Evolutionary conservation across 2,113 vertebrate genomes (phyloP).

Genomic region (Leptobrachium ailaonicum): DNA sequence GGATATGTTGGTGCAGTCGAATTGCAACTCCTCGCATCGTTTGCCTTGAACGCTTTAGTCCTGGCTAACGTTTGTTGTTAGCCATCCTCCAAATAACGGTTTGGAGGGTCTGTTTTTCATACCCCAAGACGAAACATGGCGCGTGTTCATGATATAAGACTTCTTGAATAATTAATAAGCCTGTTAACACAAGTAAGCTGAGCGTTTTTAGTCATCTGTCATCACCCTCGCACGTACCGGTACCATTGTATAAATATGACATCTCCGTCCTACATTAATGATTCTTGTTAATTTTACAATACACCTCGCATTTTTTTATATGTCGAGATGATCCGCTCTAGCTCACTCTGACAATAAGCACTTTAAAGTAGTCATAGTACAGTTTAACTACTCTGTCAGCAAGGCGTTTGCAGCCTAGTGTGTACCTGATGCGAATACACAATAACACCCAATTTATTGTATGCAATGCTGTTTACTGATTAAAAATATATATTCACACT

Average conservation of each 20-base stretch:
- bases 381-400: constrained; percentile 32
- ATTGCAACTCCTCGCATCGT: background rate
- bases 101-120: constrained; percentile 11
- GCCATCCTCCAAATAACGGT: background rate
- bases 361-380: constrained; percentile 29
- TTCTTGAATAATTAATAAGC: constrained; percentile 22
- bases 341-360: constrained; percentile 18
- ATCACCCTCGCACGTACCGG: background rate
- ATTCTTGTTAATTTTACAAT: background rate
- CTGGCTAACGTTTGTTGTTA: background rate
- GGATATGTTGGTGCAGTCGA: background rate
- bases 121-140: constrained; percentile 2
- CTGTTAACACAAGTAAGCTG: constrained; percentile 1
- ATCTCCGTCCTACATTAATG: constrained; percentile 1
- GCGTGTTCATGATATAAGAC: constrained; percentile 4
- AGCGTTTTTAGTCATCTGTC: background rate
- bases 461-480: constrained; percentile 36
- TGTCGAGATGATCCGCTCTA: constrained; percentile 5
- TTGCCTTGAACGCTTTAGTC: background rate
- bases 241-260: background rate
- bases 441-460: constrained; percentile 39
- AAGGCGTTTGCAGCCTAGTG: constrained; percentile 30
- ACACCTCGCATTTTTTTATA: background rate
- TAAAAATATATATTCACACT: constrained; percentile 14
- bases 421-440: constrained; percentile 32